Base-by-base conservation (phyloP, 2,888 invertebrate species). In the Agonopterix heracliana region DNA sequence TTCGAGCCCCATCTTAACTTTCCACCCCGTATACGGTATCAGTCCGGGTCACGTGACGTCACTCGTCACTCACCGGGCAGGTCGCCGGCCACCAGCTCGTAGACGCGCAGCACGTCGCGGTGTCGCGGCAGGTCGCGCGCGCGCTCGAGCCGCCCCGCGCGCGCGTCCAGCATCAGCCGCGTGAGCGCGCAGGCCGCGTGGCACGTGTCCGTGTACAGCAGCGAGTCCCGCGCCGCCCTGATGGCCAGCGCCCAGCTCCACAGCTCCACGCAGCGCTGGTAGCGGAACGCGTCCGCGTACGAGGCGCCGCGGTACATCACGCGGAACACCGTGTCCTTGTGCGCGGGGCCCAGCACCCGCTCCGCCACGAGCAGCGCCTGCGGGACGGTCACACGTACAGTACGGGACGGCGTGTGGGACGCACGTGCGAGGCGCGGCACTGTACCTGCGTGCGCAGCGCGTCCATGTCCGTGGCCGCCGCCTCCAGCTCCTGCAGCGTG, bases 331-430 rank as follows among this genome's bases (percentile, higher is more conserved):
- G 95, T 95, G 78, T 98, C 97, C 77, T 95, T 95, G 83, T 98
- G 97, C 60, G 91, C 86, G 0, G 93, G 90, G 0, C 97, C 97
- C 17, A 98, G 90, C 66, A 98, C 94, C 65, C 98, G 90, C 82
- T 96, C 95, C 57, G 95, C 94, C 60, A 98, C 95, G 36, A 98
- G 86, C 61, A 98, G 87, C 69, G 96, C 94, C 83, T 98, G 96
- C n/a, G n/a, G n/a, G n/a, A n/a, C n/a, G n/a, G n/a, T n/a, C n/a
- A n/a, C n/a, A n/a, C n/a, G n/a, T n/a, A n/a, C n/a, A n/a, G n/a
- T n/a, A n/a, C n/a, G n/a, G n/a, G n/a, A n/a, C n/a, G n/a, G 97
- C 64, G 95, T 90, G 84, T 98, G 97, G 0, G 91, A 89, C 45
- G 90, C 66, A 98, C 94, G 66, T 98, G 90, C 82, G 96, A 95